These are phyloP conservation scores for Tachysurus fulvidraco DNA, from an alignment of 2,113 vertebrate genomes.

Conservation along the genomic window DNA sequence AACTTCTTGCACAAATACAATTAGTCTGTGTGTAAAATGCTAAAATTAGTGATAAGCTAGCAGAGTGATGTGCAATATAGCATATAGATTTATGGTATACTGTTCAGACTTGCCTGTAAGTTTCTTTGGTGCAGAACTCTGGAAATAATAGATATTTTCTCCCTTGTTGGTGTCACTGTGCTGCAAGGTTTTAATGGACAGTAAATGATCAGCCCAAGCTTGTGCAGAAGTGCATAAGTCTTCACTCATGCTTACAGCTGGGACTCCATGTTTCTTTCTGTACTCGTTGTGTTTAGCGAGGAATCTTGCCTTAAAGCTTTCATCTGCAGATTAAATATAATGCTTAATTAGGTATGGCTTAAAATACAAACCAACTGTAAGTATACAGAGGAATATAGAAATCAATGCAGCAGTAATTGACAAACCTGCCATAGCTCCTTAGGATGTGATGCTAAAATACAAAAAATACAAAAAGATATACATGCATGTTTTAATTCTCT, in stretches of 20 bases:
- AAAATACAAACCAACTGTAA: background rate
- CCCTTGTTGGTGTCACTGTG: constrained; percentile 63
- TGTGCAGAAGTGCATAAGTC: constrained; percentile 55
- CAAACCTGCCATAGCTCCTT: constrained; percentile 46
- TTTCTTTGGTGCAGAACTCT: constrained; percentile 45
- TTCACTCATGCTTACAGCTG: constrained; percentile 49
- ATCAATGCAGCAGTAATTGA: background rate
- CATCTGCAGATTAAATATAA: constrained; percentile 16
- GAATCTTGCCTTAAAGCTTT: constrained; percentile 51
- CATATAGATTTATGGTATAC: no score
- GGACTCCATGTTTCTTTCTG: constrained; percentile 54
- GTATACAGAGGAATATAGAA: background rate
- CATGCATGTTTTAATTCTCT: background rate
- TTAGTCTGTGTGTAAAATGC: background rate
- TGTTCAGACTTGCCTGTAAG: constrained; percentile 19
- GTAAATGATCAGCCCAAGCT: constrained; percentile 62
- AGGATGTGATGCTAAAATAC: background rate
- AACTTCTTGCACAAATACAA: background rate
- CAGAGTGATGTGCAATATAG: background rate
- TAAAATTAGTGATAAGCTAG: background rate
- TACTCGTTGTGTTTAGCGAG: constrained; percentile 61
- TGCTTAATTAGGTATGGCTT: background rate
- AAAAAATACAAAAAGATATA: background rate
- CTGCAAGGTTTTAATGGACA: constrained; percentile 42
- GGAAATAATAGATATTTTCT: constrained; percentile 64